A percentile compares a stretch with the other conserved stretches of the same genome.
phyloP scores from a whole-genome alignment of 2,797 vertebrate genomes.

The Neosilurus mollespiculum region DNA sequence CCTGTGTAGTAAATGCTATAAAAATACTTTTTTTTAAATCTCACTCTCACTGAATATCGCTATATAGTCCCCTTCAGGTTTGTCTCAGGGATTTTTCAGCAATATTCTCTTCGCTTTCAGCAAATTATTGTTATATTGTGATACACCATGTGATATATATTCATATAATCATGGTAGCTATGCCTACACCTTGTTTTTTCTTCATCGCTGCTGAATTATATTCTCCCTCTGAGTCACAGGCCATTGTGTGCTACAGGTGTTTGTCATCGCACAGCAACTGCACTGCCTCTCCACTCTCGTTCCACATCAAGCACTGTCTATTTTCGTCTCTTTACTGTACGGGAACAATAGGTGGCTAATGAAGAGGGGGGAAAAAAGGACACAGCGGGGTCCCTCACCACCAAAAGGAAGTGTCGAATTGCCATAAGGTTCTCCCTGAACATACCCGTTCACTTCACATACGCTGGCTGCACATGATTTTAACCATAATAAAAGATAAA shows the following conservation, averaged over 20 bases:
- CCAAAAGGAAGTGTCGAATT: background rate
- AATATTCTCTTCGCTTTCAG: too few species aligned
- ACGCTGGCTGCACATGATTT: background rate
- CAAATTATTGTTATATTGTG: background rate
- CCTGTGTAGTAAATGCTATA: too few species aligned
- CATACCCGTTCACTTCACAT: background rate
- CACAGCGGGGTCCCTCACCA: background rate
- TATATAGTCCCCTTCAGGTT: too few species aligned
- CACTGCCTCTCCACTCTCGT: constrained; percentile 2
- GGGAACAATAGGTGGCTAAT: constrained; percentile 44
- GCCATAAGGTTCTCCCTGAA: background rate
- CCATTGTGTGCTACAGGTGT: constrained; percentile 47
- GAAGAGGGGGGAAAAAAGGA: constrained; percentile 22
- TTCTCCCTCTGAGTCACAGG: constrained; percentile 7
- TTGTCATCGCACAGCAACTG: constrained; percentile 17
- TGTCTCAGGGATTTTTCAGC: too few species aligned
- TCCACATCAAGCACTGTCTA: constrained; percentile 23
- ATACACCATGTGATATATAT: background rate
- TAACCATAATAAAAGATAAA: too few species aligned
- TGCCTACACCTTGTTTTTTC: background rate
- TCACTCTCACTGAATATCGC: too few species aligned
- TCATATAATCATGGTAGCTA: background rate
- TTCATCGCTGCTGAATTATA: constrained; percentile 6
- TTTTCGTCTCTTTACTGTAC: constrained; percentile 38
- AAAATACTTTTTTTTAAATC: too few species aligned